These are phyloP conservation scores for Amorpha juglandis DNA, from an alignment of 2,888 invertebrate species.

Conservation along the genomic window DNA sequence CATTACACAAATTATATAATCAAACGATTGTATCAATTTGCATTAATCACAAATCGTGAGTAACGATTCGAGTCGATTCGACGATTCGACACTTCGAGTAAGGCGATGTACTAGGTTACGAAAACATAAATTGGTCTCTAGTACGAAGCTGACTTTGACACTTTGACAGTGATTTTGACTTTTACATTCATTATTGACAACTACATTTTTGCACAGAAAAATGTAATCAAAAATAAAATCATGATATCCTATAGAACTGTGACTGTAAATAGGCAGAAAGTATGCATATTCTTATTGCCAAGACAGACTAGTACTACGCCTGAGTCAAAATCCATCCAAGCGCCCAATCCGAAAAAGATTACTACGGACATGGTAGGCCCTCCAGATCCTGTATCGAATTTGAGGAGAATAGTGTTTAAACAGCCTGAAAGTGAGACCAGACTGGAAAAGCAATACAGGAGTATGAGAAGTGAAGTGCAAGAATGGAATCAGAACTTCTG, in stretches of 20 bases:
- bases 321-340: slow-evolving; percentile 62
- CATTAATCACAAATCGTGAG: too few relatives aligned
- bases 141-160: slow-evolving; percentile 42
- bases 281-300: slow-evolving; percentile 37
- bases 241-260: slow-evolving; percentile 41
- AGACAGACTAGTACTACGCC: slow-evolving; percentile 54
- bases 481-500: slow-evolving; percentile 94
- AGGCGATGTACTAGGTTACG: too few relatives aligned
- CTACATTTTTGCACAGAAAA: slow-evolving; percentile 23
- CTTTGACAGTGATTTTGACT: too few relatives aligned
- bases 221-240: slow-evolving; percentile 27
- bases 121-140: too few relatives aligned
- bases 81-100: too few relatives aligned
- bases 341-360: slow-evolving; percentile 70
- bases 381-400: slow-evolving; percentile 91
- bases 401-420: slow-evolving; percentile 88
- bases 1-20: too few relatives aligned
- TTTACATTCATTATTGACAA: too few relatives aligned
- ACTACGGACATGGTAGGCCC: slow-evolving; percentile 89
- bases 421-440: slow-evolving; percentile 86
- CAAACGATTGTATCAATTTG: too few relatives aligned
- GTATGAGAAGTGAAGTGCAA: slow-evolving; percentile 87
- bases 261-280: slow-evolving; percentile 38
- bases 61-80: too few relatives aligned
- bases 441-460: slow-evolving; percentile 86